Conservation (phyloP, 1,140 invertebrate genomes). For the Rhynchophorus ferrugineus region DNA sequence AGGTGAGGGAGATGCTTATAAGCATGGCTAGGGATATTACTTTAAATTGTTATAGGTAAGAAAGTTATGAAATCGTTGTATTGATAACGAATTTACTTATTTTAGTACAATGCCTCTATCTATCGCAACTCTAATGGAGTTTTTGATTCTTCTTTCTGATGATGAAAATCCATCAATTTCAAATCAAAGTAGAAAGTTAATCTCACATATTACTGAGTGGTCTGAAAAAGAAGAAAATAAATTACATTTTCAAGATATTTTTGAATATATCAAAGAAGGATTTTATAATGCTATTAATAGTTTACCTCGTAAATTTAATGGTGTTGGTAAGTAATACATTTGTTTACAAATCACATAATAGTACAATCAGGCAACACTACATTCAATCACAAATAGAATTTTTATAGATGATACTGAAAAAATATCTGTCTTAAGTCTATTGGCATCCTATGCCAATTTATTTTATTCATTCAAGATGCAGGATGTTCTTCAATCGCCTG, state of each 20-base stretch:
- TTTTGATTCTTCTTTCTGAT: constrained; percentile 51
- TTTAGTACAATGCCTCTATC: constrained; percentile 50
- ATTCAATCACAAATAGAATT: too few relatives aligned
- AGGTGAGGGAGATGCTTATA: constrained; percentile 50
- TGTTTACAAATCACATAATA: too few relatives aligned
- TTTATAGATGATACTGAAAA: constrained; percentile 49
- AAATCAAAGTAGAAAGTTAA: constrained; percentile 35
- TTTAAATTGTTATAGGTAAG: constrained; percentile 48
- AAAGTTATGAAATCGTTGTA: constrained; percentile 10
- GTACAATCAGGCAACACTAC: too few relatives aligned
- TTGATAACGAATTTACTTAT: constrained; percentile 1
- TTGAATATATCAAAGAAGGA: constrained; percentile 51
- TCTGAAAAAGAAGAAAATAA: constrained; percentile 37
- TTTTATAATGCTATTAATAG: constrained; percentile 48
- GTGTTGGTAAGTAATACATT: constrained; percentile 47
- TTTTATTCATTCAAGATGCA: constrained; percentile 48
- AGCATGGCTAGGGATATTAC: constrained; percentile 45
- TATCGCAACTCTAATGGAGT: constrained; percentile 47
- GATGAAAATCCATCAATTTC: constrained; percentile 47
- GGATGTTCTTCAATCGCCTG: constrained; percentile 45
- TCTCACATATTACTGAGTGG: constrained; percentile 32
- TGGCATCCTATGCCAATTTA: constrained; percentile 53
- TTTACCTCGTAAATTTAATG: constrained; percentile 52
- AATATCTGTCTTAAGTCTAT: constrained; percentile 46
- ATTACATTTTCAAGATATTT: too few relatives aligned